Base-by-base conservation (phyloP, 2,113 vertebrate species). In the Mellivora capensis region DNA sequence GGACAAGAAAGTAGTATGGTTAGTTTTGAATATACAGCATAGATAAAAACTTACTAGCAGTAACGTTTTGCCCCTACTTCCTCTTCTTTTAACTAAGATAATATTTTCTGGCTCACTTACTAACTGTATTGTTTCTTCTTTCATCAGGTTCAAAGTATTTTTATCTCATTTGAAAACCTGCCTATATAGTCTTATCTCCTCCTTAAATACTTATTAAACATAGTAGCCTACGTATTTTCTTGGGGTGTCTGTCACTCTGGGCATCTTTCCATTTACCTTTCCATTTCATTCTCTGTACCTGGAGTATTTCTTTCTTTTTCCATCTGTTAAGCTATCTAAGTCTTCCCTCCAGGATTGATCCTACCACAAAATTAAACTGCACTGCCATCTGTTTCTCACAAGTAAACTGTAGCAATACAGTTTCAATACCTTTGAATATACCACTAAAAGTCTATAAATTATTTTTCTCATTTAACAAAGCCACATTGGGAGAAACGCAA, bases 341-440 rank as follows among this genome's bases (percentile, higher is more conserved):
- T 84, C 57, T 97, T 76, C 54, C 86, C 57, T 94, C 31, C 31
- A 87, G 64, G 54, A 81, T 4, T 82, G 39, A 91, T 94, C 42
- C 20, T 54, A 93, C 44, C 69, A 64, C 20, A 94, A 85, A 88
- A 93, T 71, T 93, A 88, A 96, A 85, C 42, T 76, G 18, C 20
- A 74, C 4, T 6, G 64, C 74, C 95, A 94, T 84, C 74, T 90
- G 95, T 67, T 93, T 93, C 89, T 80, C 42, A 80, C 72, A 93
- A 86, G 31, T 71, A 84, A 93, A 89, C 9, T 64, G 64, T 4
- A 67, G 9, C 74, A 49, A n/a, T n/a, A n/a, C n/a, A n/a, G n/a
- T n/a, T n/a, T n/a, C n/a, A n/a, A 27, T 25, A 47, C 39, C 25
- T 42, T 44, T 72, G 44, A 57, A 17, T 94, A 49, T 39, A 57